Evolutionary conservation across 2,888 invertebrate genomes (phyloP).

Genomic region (Pteria penguin): DNA sequence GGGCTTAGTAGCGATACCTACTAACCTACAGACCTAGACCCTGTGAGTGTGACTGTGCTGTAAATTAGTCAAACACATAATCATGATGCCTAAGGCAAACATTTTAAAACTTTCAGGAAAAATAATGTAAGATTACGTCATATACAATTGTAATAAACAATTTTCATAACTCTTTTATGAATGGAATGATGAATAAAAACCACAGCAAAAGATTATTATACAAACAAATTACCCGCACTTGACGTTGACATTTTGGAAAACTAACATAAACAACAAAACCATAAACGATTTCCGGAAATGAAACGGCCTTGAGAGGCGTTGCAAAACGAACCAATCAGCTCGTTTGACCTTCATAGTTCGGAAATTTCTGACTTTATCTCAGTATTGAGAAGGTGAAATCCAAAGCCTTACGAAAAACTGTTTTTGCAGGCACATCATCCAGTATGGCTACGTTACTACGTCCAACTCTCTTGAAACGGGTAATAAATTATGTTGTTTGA

Average conservation of each 20-base stretch:
- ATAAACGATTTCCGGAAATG: neutral
- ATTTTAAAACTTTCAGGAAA: no score
- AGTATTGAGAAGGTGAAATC: neutral
- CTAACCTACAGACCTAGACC: no score
- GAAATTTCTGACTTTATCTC: neutral
- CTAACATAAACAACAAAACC: neutral
- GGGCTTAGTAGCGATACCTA: no score
- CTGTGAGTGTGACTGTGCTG: no score
- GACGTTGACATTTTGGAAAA: constrained; percentile 41
- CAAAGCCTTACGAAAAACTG: neutral
- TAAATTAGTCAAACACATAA: no score
- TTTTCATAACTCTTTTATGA: no score
- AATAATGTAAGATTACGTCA: no score
- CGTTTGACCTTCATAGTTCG: neutral
- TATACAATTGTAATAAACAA: no score
- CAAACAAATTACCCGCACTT: constrained; percentile 56
- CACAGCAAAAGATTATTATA: neutral
- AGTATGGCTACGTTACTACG: neutral
- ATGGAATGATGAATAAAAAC: no score
- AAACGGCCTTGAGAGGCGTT: no score
- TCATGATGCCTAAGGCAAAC: no score
- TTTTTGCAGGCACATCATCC: neutral
- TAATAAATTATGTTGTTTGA: neutral
- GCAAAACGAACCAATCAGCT: neutral
- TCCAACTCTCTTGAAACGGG: neutral